Evolutionary conservation across 2,113 vertebrate species (phyloP), one percentile per base, ranked within the genome.

Genomic region (Gnathonemus longibarbis): DNA sequence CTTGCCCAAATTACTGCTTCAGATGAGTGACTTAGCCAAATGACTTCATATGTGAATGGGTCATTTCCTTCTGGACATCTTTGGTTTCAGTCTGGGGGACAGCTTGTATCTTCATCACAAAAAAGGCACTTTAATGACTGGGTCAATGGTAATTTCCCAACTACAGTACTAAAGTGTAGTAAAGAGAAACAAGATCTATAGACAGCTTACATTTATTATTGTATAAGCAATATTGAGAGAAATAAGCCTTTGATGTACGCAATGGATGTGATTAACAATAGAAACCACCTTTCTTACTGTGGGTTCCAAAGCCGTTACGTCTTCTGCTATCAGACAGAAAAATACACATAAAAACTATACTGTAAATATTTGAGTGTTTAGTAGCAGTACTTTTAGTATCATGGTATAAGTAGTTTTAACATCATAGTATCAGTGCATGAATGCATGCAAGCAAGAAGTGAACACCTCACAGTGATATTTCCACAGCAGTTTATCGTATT

Each of bases 41-140:
- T 88, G 45, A 77, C 31, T 90, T 10, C 83, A 86, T 87, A 49
- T 58, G 48, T 48, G 19, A 80, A 45, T 84, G 42, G 90, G 39
- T 84, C 89, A 88, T 56, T 88, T 77, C 66, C 86, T 90, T 48
- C 85, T 87, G 80, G 83, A 87, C 46, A 87, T 56, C 62, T 77
- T 66, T 85, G 39, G 84, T 91, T 80, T 77, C 45, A 84, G 70
- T 27, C 77, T 84, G 31, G 62, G n/a, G 42, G 45, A 7, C 27
- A 84, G 48, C 17, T 56, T 49, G 70, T 85, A 31, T 49, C 45
- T 48, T 35, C 42, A 42, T 46, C 58, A 86, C 49, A 89, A 49
- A 88, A 66, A 35, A n/a, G 31, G 15, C 17, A 66, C 52, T n/a
- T 17, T 11, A 39, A 39, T 31, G 15, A 58, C n/a, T 70, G 46